phyloP scores from a whole-genome alignment of 2,113 vertebrate species.

The Globicephala melas region DNA sequence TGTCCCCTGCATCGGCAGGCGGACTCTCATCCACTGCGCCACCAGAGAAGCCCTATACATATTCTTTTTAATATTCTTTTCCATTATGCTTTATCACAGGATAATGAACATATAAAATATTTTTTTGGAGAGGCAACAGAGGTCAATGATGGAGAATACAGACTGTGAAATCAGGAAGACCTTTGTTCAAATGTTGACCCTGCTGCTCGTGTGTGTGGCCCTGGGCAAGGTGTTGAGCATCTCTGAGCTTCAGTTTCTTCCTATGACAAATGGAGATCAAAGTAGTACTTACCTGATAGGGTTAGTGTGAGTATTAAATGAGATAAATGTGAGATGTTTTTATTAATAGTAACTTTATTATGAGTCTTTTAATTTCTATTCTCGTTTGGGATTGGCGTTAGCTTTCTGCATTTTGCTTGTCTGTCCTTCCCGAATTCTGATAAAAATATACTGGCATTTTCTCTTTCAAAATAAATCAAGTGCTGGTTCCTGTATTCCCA shows the following conservation, averaged over 20 bases:
- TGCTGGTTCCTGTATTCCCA: not conserved
- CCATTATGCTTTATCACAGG: not conserved
- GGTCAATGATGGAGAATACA: not conserved
- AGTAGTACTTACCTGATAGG: not conserved
- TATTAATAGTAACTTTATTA: not conserved
- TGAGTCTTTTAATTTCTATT: not conserved
- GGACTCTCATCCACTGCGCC: too few species aligned
- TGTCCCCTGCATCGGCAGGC: too few species aligned
- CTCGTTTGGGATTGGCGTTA: not conserved
- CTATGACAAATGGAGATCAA: not conserved
- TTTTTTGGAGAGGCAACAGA: not conserved
- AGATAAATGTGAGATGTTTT: not conserved
- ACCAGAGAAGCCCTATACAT: too few species aligned
- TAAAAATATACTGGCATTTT: not conserved
- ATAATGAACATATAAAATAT: not conserved
- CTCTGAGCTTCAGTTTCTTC: not conserved
- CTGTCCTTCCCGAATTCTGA: not conserved
- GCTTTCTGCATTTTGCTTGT: not conserved
- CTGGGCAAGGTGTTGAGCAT: not conserved
- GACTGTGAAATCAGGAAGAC: not conserved
- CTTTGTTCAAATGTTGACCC: not conserved
- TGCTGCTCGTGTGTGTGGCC: not conserved
- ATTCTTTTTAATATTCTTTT: not conserved
- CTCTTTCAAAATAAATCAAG: not conserved
- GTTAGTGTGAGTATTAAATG: not conserved